Evolutionary conservation across 2,888 invertebrate species (phyloP).

Genomic region (Peribatodes rhomboidaria): DNA sequence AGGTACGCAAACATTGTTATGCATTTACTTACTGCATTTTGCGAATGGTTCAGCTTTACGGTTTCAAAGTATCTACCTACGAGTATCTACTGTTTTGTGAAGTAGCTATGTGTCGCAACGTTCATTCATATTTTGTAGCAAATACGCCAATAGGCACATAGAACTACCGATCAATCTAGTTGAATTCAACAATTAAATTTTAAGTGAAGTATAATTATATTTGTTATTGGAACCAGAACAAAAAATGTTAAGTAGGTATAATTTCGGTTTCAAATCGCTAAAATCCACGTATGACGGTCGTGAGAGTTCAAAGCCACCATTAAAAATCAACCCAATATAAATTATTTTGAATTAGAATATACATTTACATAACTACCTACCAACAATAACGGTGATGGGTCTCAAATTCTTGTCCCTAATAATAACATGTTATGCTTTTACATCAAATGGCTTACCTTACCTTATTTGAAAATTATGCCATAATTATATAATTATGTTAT

Average conservation of each 20-base stretch:
- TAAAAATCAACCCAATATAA: slow-evolving; percentile 1
- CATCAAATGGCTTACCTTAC: background rate
- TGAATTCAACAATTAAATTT: too few species aligned
- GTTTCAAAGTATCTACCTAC: background rate
- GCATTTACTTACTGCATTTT: background rate
- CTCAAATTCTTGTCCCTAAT: slow-evolving; percentile 7
- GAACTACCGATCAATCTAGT: background rate
- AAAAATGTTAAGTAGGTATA: background rate
- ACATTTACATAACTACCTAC: slow-evolving; percentile 9
- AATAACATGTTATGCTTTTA: too few species aligned
- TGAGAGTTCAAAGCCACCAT: slow-evolving; percentile 21
- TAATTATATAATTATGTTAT: too few species aligned
- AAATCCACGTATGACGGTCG: background rate
- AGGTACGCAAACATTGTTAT: slow-evolving; percentile 83
- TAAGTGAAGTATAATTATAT: too few species aligned
- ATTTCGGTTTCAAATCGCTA: background rate
- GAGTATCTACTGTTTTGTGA: too few species aligned
- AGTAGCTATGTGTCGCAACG: background rate
- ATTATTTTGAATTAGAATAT: slow-evolving; percentile 1
- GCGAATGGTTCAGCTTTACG: background rate
- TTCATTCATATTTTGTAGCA: too few species aligned
- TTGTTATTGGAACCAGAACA: too few species aligned
- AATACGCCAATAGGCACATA: background rate
- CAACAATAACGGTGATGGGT: slow-evolving; percentile 5
- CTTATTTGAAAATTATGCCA: too few species aligned